Evolutionary conservation across 2,113 vertebrate genomes (phyloP).

Genomic region (Hippocampus guttulatus): DNA sequence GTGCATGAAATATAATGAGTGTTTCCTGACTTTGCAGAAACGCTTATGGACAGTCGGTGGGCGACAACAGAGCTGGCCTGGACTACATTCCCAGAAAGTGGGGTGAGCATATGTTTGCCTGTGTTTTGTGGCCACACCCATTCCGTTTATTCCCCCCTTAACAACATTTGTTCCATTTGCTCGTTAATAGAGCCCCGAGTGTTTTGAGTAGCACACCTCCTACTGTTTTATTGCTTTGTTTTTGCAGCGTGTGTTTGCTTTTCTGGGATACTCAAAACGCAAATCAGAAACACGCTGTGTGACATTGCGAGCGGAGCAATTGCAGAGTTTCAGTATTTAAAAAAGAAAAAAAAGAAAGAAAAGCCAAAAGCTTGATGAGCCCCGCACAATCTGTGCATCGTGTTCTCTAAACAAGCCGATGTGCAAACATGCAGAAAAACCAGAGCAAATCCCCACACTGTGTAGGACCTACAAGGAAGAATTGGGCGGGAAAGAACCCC

Average conservation of each 20-base stretch:
- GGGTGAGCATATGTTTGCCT: conserved; percentile 78
- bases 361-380: conserved; percentile 13
- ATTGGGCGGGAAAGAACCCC: conserved; percentile 1
- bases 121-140: conserved; percentile 11
- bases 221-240: conserved; percentile 69
- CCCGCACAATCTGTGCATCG: not conserved
- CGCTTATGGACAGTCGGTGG: conserved; percentile 97
- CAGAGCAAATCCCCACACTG: conserved; percentile 25
- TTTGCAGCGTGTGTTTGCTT: conserved; percentile 57
- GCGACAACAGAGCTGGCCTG: conserved; percentile 96
- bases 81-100: conserved; percentile 94
- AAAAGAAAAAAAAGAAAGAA: not conserved
- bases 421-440: conserved; percentile 14
- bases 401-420: conserved; percentile 20
- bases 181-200: conserved; percentile 61
- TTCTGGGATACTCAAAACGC: conserved; percentile 47
- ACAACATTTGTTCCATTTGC: conserved; percentile 67
- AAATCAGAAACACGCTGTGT: conserved; percentile 53
- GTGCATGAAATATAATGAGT: conserved; percentile 26
- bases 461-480: conserved; percentile 25
- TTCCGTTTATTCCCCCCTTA: conserved; percentile 1
- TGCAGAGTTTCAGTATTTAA: conserved; percentile 12
- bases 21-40: conserved; percentile 78
- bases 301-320: conserved; percentile 23
- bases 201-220: conserved; percentile 58